These are phyloP conservation scores for Dermochelys coriacea DNA, from an alignment of 2,797 vertebrate genomes.

Conservation along the genomic window DNA sequence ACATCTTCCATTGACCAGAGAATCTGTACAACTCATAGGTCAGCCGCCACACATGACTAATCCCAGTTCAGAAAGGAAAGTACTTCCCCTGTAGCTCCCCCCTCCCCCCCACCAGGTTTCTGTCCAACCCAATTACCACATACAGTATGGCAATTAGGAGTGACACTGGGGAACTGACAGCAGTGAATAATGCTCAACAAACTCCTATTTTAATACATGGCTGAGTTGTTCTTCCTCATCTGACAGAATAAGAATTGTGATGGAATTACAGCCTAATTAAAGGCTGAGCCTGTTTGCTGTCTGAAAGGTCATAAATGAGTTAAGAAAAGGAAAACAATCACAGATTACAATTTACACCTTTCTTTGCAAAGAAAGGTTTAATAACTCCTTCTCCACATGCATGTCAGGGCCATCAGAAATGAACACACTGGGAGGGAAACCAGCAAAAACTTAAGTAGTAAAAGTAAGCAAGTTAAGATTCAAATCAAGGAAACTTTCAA, in stretches of 20 bases:
- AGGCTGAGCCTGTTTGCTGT: conserved; percentile 6
- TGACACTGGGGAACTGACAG: background rate
- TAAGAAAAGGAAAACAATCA: background rate
- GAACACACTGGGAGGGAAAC: fast-evolving
- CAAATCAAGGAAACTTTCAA: background rate
- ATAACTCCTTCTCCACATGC: background rate
- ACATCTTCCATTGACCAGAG: background rate
- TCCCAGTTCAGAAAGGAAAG: background rate
- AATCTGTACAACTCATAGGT: background rate
- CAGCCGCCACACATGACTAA: background rate
- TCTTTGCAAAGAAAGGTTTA: background rate
- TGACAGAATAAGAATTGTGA: conserved; percentile 1
- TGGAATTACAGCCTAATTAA: background rate
- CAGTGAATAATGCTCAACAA: background rate
- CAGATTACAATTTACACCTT: background rate
- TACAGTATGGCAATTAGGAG: background rate
- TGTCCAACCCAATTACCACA: background rate
- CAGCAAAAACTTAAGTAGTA: background rate
- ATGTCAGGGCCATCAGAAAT: background rate
- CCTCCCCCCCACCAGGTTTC: background rate
- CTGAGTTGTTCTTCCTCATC: conserved; percentile 54
- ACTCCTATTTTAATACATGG: conserved; percentile 32
- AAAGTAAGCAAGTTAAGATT: background rate
- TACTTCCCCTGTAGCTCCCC: background rate
- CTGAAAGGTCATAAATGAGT: background rate